Conservation (phyloP, 2,797 vertebrate species). For the Coendou prehensilis region DNA sequence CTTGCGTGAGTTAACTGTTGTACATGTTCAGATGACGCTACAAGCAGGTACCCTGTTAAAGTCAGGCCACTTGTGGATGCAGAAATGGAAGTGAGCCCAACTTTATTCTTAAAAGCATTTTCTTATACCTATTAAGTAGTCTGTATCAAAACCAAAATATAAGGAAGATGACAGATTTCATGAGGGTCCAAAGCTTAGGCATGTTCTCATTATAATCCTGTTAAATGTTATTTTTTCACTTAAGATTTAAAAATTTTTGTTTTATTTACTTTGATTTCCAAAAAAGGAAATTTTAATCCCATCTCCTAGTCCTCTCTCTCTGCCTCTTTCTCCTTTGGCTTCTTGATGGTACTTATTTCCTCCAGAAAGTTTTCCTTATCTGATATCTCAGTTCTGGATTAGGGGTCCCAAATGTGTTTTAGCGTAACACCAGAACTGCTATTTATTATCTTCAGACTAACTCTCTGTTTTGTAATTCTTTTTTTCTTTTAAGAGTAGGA, state of each 20-base stretch:
- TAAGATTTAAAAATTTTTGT: background rate
- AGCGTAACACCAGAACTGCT: background rate
- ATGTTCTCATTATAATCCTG: background rate
- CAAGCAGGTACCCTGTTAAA: background rate
- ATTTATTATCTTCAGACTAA: background rate
- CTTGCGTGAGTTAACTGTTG: background rate
- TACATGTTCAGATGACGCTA: background rate
- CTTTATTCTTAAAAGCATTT: background rate
- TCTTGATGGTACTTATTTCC: background rate
- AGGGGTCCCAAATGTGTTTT: background rate
- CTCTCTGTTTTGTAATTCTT: background rate
- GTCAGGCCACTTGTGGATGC: background rate
- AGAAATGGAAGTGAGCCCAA: background rate
- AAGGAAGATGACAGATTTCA: slow-evolving; percentile 6
- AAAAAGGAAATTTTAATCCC: background rate
- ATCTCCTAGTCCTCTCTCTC: background rate
- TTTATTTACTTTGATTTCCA: background rate
- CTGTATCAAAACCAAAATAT: background rate
- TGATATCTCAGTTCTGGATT: background rate
- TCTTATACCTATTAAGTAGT: background rate
- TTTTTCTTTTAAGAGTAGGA: background rate
- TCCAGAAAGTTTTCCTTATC: background rate
- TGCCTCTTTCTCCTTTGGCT: background rate
- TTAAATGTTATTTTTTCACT: slow-evolving; percentile 22
- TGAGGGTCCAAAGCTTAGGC: background rate